A percentile compares a stretch with the other conserved stretches of the same genome.
phyloP scores from a whole-genome alignment of 2,797 vertebrate species.

The Pseudopleuronectes americanus region DNA sequence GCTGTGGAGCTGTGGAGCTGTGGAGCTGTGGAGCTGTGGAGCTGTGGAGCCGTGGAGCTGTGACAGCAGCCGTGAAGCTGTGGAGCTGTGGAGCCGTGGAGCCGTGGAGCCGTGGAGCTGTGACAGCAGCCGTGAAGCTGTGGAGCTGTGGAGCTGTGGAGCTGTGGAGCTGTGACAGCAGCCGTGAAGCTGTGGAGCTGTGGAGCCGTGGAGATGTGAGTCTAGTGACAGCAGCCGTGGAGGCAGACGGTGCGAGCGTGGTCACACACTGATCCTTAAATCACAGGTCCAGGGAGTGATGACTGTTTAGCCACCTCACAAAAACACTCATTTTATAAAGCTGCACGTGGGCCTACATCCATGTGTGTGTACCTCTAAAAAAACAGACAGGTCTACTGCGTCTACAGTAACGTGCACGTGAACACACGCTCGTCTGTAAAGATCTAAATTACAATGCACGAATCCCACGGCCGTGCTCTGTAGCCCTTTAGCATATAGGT shows the following conservation, averaged over 20 bases:
- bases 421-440: constrained; percentile 30
- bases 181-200: too few relatives aligned
- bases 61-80: too few relatives aligned
- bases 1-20: constrained; percentile 10
- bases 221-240: constrained; percentile 57
- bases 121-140: too few relatives aligned
- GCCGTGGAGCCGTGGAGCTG: too few relatives aligned
- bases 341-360: constrained; percentile 50
- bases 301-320: constrained; percentile 78
- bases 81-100: too few relatives aligned
- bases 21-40: too few relatives aligned
- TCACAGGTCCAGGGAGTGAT: constrained; percentile 76
- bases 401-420: constrained; percentile 23
- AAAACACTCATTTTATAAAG: constrained; percentile 77
- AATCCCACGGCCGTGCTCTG: constrained; percentile 51
- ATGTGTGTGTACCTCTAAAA: constrained; percentile 19
- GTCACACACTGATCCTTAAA: constrained; percentile 79
- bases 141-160: too few relatives aligned
- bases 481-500: constrained; percentile 57
- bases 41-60: too few relatives aligned
- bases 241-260: constrained; percentile 68
- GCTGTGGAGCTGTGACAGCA: too few relatives aligned
- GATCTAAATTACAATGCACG: constrained; percentile 58
- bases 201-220: too few relatives aligned
- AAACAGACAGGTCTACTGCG: constrained; percentile 26